Evolutionary conservation across 2,797 vertebrate species (phyloP), one percentile per base, ranked within the genome.

Genomic region (Anniella stebbinsi): DNA sequence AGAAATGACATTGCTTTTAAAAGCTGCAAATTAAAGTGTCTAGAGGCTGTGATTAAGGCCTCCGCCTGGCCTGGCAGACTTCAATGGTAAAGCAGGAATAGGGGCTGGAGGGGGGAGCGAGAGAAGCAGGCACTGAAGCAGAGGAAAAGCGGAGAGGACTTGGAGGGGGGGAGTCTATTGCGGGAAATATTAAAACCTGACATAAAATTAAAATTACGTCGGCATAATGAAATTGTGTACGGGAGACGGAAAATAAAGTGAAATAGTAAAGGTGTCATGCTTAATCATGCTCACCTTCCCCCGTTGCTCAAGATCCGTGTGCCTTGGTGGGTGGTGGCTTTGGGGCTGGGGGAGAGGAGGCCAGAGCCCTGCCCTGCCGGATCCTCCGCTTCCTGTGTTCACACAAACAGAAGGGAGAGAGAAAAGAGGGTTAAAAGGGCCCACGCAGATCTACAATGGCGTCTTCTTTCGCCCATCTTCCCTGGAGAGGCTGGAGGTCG

Each of bases 11-110:
- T 13, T 5, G 80, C 70, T 25, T 87, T 87, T 69, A 69, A 76
- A 87, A 90, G 89, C 85, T 76, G 60, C 89, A 77, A 87, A 90
- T 90, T 87, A 90, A 83, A 57, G 78, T 87, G 89, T 83, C 80
- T 87, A 33, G 60, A 90, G 70, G 72, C 80, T 87, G 80, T 87
- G 87, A 87, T 90, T 90, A 87, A 87, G 86, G 89, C 70, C 80
- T 90, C 60, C 69, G 86, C 45, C 85, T 69, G 85, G 88, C 60
- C 72, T 69, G 80, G 85, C 88, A 89, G 82, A 67, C 82, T 85
- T 60, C 10, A 23, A 80, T 70, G 41, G 28, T 9, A 84, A 86
- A 77, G 84, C 23, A 1, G 60, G 45, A 13, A 18, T 41, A 25
- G 45, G 25, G 23, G 41, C 51, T 1, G 25, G 7, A 12, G 15